Evolutionary conservation across 2,888 invertebrate genomes (phyloP), one percentile per base, ranked within the genome.

Genomic region (Gymnoscelis rufifasciata): DNA sequence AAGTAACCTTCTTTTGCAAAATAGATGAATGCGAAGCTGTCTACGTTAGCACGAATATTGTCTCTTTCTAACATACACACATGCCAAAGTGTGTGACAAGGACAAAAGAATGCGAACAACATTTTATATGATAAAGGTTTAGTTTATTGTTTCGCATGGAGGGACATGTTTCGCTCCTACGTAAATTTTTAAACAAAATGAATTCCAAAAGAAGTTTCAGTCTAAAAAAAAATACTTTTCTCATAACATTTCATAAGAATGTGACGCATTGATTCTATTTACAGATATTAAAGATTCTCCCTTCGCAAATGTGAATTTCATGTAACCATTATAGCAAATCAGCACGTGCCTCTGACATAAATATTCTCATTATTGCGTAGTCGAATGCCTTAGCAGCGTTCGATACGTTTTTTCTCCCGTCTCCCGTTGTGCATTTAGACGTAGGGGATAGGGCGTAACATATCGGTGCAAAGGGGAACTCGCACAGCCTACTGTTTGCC

Each of bases 321-420:
- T 83, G 81, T 83, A 65, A 64, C 72, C 76, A 78, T 81, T 83
- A 78, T 62, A 60, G 66, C 66, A 71, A 74, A 77, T 79, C 80
- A 81, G 84, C 87, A 86, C 87, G 87, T 87, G 87, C 72, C 80
- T 61, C 46, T 52, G 78, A 69, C 83, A 86, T 87, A 86, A 84
- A 87, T 86, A 83, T 83, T 80, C 83, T 74, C 79, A 83, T 86
- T 87, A 86, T 81, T 81, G 73, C 76, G 67, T 68, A 61, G 62
- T 61, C 51, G 55, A 60, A 58, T 66, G 67, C 78, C 78, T 79
- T 67, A 70, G 68, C 61, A 69, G 62, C 67, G 60, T 55, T 55
- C 60, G 61, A 68, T 67, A 64, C 66, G 70, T 75, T 79, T 79
- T 81, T 81, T 78, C 70, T 71, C 46, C 63, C 67, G 67, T 74